Base-by-base conservation (phyloP, 1,140 invertebrate species). In the Dendroctonus ponderosae region DNA sequence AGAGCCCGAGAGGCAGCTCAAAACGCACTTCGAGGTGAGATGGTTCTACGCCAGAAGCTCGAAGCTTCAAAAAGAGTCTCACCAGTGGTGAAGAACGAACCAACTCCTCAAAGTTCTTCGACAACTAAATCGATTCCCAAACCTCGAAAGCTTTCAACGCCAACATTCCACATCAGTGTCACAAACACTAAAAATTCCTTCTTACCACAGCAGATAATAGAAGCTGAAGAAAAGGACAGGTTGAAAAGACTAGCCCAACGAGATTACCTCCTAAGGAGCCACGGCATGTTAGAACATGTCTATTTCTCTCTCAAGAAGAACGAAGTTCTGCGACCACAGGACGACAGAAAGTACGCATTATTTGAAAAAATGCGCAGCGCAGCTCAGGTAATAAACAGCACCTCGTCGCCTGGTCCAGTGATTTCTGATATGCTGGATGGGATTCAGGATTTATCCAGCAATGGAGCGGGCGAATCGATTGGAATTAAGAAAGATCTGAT, bases 1-100 rank as follows among this genome's bases (percentile, higher is more conserved):
- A 86, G 86, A 71, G 88, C 89, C 0, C 82, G 89, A 57, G 86
- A 87, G 52, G 89, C 90, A 70, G 87, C 85, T 44, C 82, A 84
- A 8, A 83, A 84, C 43, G 70, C 82, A 5, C 82, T 88, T 61
- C 79, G 83, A 6, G 86, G 86, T 60, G 85, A 87, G 72, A 84
- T 86, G 72, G 82, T 85, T 72, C 84, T 87, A 62, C 77, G 74
- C 66, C 74, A 74, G 2, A 76, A 77, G 66, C 26, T 77, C 52
- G 77, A 79, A 66, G 77, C 76, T 40, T 68, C 74, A 15, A 77
- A 78, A 63, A 39, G 75, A 39, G 68, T 76, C 26, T 11, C 50
- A 6, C 48, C 70, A 42, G 69, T 66, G 41, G 6, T 68, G 26
- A 75, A 72, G 37, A 53, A 67, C 12, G 68, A 62, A 37, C 44